Evolutionary conservation across 2,888 invertebrate genomes (phyloP).

Genomic region (Heliothis peltigera): DNA sequence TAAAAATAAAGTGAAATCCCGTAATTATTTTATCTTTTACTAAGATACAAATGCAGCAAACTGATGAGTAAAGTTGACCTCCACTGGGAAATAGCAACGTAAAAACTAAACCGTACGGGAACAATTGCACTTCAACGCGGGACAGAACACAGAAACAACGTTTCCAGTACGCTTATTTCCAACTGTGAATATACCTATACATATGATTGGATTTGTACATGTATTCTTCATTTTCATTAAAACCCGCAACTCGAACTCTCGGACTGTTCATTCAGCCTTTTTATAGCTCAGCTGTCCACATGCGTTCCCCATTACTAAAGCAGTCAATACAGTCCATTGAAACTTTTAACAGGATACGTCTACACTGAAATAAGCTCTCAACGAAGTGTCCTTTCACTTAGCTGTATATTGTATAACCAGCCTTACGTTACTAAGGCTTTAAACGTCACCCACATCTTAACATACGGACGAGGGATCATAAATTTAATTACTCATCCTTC

Average conservation of each 20-base stretch:
- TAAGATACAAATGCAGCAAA: no score
- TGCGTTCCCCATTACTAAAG: conserved; percentile 8
- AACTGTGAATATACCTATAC: not conserved
- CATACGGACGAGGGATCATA: conserved; percentile 74
- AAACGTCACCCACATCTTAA: conserved; percentile 70
- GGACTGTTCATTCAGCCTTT: conserved; percentile 8
- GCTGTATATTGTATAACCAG: conserved; percentile 35
- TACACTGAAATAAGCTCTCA: conserved; percentile 22
- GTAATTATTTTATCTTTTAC: no score
- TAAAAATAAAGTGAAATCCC: no score
- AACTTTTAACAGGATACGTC: conserved; percentile 26
- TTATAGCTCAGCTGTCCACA: conserved; percentile 19
- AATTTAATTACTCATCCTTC: conserved; percentile 76
- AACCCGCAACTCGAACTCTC: not conserved
- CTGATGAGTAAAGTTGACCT: not conserved
- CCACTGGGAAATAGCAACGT: no score
- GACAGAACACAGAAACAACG: not conserved
- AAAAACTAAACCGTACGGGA: not conserved
- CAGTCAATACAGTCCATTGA: conserved; percentile 8
- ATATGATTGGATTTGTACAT: conserved; percentile 11
- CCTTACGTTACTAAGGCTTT: conserved; percentile 60
- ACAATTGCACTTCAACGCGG: not conserved
- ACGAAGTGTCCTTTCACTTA: conserved; percentile 23
- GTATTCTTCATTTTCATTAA: conserved; percentile 13
- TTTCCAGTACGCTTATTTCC: not conserved